Evolutionary conservation across 2,797 vertebrate species (phyloP), one percentile per base, ranked within the genome.

Genomic region (Borostomias antarcticus): DNA sequence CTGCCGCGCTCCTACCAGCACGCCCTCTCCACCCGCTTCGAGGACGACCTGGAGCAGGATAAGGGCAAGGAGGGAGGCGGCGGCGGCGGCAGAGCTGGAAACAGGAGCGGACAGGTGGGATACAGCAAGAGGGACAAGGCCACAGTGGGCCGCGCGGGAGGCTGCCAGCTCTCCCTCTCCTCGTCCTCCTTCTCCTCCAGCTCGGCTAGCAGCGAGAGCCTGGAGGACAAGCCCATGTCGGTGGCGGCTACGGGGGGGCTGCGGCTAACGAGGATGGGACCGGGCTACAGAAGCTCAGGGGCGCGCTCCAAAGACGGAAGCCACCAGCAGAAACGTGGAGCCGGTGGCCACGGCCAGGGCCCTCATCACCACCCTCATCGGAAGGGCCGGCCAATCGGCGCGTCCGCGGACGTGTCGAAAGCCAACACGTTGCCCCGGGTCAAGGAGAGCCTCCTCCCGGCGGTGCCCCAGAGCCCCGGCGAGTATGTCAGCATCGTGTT

Each of bases 131-230:
- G 84, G 68, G 91, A 86, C 73, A 91, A 89, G 76, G 78, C 77
- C 60, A 80, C 84, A 62, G 86, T 75, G 43, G 87, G 85, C 37
- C 76, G 88, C 26, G 80, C 79, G n/a, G 87, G 88, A 76, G 82
- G 86, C 72, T 87, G 89, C 65, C 90, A 90, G 69, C 85, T 92
- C 68, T 94, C 92, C 70, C 85, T 93, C 85, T 87, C 92, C 72
- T 93, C 91, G 58, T 93, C 90, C 2, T 94, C 93, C 9, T 92
- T 91, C 80, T 94, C 92, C 70, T 94, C 93, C 17, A 93, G 92
- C 80, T 93, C 93, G 17, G 90, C 92, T 73, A 94, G 93, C 83
- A 94, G 91, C 1, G 94, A 95, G 78, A 95, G 94, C 77, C 85
- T 95, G 65, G 94, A 93, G 63, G 94, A 94, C 66, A 90, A 89